Evolutionary conservation across 2,797 vertebrate species (phyloP).

Genomic region (Anomalospiza imberbis): DNA sequence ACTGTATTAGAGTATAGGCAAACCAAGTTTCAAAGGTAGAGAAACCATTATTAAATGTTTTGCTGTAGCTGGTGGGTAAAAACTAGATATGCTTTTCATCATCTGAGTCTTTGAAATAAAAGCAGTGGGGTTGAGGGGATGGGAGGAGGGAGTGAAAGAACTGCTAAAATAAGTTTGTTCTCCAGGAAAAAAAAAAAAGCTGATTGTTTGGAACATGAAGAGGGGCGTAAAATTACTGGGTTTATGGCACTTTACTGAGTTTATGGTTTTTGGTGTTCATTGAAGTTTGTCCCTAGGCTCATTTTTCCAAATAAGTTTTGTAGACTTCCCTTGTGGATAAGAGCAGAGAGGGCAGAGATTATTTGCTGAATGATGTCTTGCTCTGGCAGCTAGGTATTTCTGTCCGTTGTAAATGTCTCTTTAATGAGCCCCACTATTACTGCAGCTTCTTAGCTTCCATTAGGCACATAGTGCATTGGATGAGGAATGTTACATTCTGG

Average conservation of each 20-base stretch:
- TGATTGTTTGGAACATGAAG: neutral
- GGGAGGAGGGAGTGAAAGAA: neutral
- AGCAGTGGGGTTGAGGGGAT: neutral
- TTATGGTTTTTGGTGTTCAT: neutral
- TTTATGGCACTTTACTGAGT: neutral
- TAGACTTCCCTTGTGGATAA: neutral
- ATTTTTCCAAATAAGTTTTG: neutral
- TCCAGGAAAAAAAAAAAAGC: neutral
- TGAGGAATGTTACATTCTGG: neutral
- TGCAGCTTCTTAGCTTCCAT: neutral
- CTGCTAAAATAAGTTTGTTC: neutral
- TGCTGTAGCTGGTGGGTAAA: neutral
- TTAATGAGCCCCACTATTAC: neutral
- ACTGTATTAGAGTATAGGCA: neutral
- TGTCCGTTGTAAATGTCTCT: neutral
- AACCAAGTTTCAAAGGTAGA: neutral
- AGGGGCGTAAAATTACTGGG: neutral
- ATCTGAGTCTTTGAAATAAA: neutral
- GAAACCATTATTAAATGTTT: neutral
- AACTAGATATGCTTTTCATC: neutral
- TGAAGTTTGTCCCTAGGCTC: neutral
- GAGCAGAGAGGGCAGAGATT: neutral
- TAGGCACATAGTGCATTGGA: neutral
- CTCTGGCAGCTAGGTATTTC: neutral
- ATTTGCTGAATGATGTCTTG: neutral